Conservation (phyloP, 2,797 vertebrate genomes). For the Taeniopygia guttata region DNA sequence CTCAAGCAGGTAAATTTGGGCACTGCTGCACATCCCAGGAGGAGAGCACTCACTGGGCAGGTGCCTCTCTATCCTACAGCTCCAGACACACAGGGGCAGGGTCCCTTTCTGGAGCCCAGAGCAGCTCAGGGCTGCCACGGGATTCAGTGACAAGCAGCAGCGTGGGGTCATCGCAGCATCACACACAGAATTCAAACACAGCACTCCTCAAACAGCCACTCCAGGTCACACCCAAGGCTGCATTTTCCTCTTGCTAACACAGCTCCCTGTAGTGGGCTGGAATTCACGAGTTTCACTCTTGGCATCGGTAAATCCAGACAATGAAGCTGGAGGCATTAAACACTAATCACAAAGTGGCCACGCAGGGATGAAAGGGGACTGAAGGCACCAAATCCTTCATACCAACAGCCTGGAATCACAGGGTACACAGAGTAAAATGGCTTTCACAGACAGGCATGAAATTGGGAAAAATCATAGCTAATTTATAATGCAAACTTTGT, state of each 20-base stretch:
- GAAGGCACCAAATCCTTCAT: not conserved
- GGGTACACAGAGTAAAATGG: not conserved
- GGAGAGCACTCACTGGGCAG: fast-evolving
- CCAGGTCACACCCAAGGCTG: not conserved
- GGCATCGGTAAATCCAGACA: not conserved
- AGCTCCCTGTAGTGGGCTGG: not conserved
- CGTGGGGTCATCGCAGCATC: not conserved
- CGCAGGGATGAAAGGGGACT: not conserved
- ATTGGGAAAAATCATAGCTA: not conserved
- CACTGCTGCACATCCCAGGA: not conserved
- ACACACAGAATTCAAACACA: not conserved
- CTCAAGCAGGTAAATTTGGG: fast-evolving
- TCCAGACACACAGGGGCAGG: fast-evolving
- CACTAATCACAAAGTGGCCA: not conserved
- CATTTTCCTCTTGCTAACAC: not conserved
- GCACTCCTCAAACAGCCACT: not conserved
- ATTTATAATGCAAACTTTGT: not conserved
- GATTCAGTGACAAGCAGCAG: not conserved
- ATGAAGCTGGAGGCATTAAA: not conserved
- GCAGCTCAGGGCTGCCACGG: not conserved
- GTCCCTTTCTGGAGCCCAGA: not conserved
- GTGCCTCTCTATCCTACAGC: fast-evolving
- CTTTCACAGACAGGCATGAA: not conserved
- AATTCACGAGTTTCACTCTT: not conserved
- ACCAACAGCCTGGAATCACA: not conserved